Conservation (phyloP, 2,888 invertebrate species). For the Drosophila lutescens region DNA sequence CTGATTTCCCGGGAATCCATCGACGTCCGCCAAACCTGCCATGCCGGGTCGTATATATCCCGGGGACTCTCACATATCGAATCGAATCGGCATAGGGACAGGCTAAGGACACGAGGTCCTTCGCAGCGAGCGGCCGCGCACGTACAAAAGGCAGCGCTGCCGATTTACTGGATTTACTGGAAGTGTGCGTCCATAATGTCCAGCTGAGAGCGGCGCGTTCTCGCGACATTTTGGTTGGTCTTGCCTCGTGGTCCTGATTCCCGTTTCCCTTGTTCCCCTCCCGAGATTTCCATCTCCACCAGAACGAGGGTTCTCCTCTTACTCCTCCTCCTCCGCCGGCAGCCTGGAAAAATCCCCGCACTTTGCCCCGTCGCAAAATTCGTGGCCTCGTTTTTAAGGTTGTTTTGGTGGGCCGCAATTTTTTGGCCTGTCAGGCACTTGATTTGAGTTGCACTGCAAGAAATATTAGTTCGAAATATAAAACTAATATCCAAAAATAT, state of each 20-base stretch:
- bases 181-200: constrained; percentile 35
- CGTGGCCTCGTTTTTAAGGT: constrained; percentile 73
- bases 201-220: constrained; percentile 63
- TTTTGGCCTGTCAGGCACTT: constrained; percentile 69
- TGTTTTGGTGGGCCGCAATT: constrained; percentile 75
- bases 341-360: constrained; percentile 1
- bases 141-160: constrained; percentile 52
- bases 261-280: neutral
- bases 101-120: constrained; percentile 9
- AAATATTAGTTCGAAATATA: neutral
- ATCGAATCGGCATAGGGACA: constrained; percentile 20
- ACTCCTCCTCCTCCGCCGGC: no score
- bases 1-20: constrained; percentile 50
- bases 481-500: neutral
- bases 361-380: neutral
- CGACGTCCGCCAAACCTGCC: constrained; percentile 60
- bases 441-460: constrained; percentile 55
- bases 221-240: constrained; percentile 79
- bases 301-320: no score
- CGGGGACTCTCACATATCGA: neutral
- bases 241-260: constrained; percentile 4
- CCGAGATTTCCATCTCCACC: neutral
- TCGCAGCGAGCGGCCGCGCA: constrained; percentile 72
- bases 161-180: constrained; percentile 42
- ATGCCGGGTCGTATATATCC: neutral